These are phyloP conservation scores for Dryas iulia DNA, from an alignment of 1,140 invertebrate species.

Conservation along the genomic window DNA sequence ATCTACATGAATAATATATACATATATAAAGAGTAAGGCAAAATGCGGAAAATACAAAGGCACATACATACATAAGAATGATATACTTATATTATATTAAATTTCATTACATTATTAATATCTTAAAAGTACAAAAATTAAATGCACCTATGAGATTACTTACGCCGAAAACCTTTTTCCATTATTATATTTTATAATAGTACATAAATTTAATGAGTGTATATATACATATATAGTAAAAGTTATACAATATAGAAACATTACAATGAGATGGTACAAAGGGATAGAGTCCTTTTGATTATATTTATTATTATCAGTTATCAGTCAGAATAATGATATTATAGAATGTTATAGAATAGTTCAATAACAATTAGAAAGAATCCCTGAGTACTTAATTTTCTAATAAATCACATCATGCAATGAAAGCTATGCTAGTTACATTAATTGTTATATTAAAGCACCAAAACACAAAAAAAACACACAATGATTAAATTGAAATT, in stretches of 20 bases:
- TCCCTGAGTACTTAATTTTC: neutral
- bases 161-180: neutral
- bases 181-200: neutral
- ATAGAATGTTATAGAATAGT: neutral
- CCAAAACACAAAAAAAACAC: neutral
- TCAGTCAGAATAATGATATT: neutral
- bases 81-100: neutral
- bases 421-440: neutral
- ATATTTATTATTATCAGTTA: neutral
- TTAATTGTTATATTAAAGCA: neutral
- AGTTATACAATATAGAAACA: neutral
- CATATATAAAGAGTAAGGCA: neutral
- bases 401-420: too few relatives aligned
- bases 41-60: neutral
- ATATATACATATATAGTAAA: neutral
- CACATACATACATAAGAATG: slow-evolving; percentile 1
- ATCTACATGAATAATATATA: neutral
- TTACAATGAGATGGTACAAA: neutral
- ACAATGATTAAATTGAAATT: neutral
- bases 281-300: neutral
- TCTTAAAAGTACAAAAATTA: neutral
- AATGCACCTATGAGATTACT: slow-evolving; percentile 3
- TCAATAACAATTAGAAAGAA: neutral
- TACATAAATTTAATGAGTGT: neutral
- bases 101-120: neutral